Percentiles rank a stretch among this genome's conserved stretches.
Conservation (phyloP, 2,888 invertebrate species). For the Oscheius sp. region DNA sequence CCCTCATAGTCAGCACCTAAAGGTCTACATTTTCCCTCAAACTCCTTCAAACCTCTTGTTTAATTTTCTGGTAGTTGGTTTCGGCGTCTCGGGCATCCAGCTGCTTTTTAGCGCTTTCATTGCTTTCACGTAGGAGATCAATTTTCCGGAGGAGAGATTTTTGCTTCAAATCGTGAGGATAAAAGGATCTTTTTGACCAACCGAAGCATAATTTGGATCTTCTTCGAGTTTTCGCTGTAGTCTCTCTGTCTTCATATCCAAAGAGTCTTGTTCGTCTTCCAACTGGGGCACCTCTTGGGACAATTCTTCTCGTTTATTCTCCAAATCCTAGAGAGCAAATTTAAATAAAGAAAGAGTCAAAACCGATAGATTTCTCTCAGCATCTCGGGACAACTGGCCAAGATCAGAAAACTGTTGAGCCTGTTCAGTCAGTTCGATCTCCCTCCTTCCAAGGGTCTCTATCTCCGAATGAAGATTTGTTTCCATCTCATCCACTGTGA, state of each 20-base stretch:
- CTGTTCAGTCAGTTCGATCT: slow-evolving; percentile 28
- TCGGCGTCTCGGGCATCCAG: slow-evolving; percentile 40
- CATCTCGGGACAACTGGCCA: slow-evolving; percentile 33
- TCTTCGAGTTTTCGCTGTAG: slow-evolving; percentile 33
- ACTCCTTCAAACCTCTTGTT: slow-evolving; percentile 41
- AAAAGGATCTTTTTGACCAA: not conserved
- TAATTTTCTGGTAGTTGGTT: slow-evolving; percentile 45
- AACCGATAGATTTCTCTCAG: slow-evolving; percentile 12
- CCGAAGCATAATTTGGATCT: slow-evolving; percentile 38
- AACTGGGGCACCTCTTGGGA: slow-evolving; percentile 30
- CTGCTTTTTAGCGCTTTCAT: slow-evolving; percentile 32
- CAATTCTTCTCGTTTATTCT: slow-evolving; percentile 32
- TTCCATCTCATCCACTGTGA: slow-evolving; percentile 56
- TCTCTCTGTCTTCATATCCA: slow-evolving; percentile 30
- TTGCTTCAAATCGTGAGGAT: slow-evolving; percentile 18
- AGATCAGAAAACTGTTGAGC: slow-evolving; percentile 32
- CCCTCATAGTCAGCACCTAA: slow-evolving; percentile 5
- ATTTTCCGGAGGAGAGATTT: slow-evolving; percentile 35
- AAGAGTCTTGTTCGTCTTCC: slow-evolving; percentile 36
- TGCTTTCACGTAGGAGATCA: slow-evolving; percentile 34
- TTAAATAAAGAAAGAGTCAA: not conserved
- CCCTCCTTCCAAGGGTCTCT: slow-evolving; percentile 28
- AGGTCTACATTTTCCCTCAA: not conserved
- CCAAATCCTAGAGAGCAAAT: slow-evolving; percentile 35
- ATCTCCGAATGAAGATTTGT: slow-evolving; percentile 33